Base-by-base conservation (phyloP, 2,113 vertebrate species). In the Conger conger region DNA sequence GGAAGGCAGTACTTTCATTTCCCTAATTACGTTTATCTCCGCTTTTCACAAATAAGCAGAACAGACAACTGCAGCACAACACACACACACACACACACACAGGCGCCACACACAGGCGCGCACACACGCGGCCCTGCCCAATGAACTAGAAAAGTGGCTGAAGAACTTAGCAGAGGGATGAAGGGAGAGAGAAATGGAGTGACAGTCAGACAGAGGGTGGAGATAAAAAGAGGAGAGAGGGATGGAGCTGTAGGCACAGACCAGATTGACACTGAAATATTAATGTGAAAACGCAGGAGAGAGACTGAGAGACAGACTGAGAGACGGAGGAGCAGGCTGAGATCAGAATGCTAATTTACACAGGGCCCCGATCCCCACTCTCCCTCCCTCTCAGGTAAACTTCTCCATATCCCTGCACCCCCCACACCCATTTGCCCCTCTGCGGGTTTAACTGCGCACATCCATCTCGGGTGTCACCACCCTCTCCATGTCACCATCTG, bases 261-360 rank as follows among this genome's bases (percentile, higher is more conserved):
- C 88, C 93, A 94, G 94, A 95, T 93, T 94, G 94, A 92, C 92
- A 91, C 92, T 95, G 92, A 95, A 95, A 95, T 92, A 95, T 95
- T 94, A 88, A 95, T 95, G 95, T 80, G 89, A 91, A 91, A 94
- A 91, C 87, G 89, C 91, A 88, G 90, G 36, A 53, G 79, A 80
- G 36, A 82, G 68, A 30, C 1, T 36, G 68, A 68, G 42, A 63
- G 50, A 79, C 11, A 91, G 87, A 89, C 89, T 86, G 84, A 86
- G 80, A 57, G 50, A 57, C 20, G 79, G 87, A 83, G 37, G 53
- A 42, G 27, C 81, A 30, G 60, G 15, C 54, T 60, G 57, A 37
- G 50, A 23, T 50, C 7, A 45, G 30, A 30, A 40, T 6, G 40
- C 40, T 79, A 8, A 27, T 13, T 79, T 27, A 30, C n/a, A 30